Percentiles rank a stretch among this genome's conserved stretches.
These are phyloP conservation scores for Globodera rostochiensis DNA, from an alignment of 1,140 invertebrate species.

Conservation along the genomic window DNA sequence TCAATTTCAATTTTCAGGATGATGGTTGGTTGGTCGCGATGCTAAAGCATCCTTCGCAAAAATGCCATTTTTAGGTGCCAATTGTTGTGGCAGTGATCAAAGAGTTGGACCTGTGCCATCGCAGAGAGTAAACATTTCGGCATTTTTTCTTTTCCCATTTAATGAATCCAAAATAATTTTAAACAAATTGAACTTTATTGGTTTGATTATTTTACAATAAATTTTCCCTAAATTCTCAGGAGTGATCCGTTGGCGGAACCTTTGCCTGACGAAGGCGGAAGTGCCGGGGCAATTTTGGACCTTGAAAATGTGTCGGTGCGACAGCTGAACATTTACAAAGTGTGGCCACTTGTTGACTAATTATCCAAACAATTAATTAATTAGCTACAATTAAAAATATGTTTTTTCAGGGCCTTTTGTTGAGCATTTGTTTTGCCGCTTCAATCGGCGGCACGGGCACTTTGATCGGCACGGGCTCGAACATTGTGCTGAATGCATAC, in stretches of 20 bases:
- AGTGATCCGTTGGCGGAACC: conserved; percentile 38
- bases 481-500: conserved; percentile 79
- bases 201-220: too few species aligned
- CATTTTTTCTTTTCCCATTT: too few species aligned
- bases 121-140: conserved; percentile 41
- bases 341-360: too few species aligned
- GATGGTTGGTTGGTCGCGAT: conserved; percentile 66
- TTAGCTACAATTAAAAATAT: too few species aligned
- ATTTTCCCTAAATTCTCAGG: background rate
- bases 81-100: conserved; percentile 53
- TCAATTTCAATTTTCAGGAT: conserved; percentile 66
- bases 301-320: conserved; percentile 17
- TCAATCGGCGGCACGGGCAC: conserved; percentile 81
- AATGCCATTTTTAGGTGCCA: conserved; percentile 50
- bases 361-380: background rate
- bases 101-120: conserved; percentile 49
- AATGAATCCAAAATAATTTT: too few species aligned
- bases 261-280: conserved; percentile 31
- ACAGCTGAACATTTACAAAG: conserved; percentile 51
- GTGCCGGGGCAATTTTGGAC: conserved; percentile 27
- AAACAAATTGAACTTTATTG: too few species aligned
- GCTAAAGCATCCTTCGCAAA: background rate
- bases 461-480: conserved; percentile 84
- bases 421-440: conserved; percentile 80
- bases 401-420: conserved; percentile 65